phyloP scores from a whole-genome alignment of 2,888 invertebrate species.

The Kuschelorhynchus macadamiae region DNA sequence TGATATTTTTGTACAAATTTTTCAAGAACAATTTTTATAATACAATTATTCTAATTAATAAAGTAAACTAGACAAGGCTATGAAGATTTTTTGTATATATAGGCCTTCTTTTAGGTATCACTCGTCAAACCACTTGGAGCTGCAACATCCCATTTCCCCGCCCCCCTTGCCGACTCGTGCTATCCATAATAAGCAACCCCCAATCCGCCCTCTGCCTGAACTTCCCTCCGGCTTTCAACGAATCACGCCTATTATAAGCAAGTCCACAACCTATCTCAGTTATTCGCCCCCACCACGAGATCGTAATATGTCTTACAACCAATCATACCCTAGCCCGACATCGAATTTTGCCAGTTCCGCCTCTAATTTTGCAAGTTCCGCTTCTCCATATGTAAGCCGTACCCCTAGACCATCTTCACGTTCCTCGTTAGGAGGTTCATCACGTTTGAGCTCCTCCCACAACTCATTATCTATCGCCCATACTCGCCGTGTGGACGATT shows the following conservation, averaged over 20 bases:
- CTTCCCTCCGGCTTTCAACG: constrained; percentile 26
- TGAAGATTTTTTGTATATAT: too few relatives aligned
- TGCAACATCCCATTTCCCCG: constrained; percentile 25
- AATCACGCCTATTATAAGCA: constrained; percentile 13
- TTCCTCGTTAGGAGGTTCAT: constrained; percentile 82
- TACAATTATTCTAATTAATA: too few relatives aligned
- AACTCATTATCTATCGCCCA: constrained; percentile 82
- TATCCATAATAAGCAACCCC: constrained; percentile 29
- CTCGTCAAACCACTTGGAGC: background rate
- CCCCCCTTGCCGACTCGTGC: constrained; percentile 43
- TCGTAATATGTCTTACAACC: constrained; percentile 17
- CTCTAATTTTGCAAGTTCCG: constrained; percentile 42
- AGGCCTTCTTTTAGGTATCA: constrained; percentile 19
- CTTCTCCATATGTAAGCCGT: constrained; percentile 40
- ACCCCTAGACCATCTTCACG: constrained; percentile 76
- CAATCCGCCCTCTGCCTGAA: constrained; percentile 40
- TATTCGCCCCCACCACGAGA: constrained; percentile 30
- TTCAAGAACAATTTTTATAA: too few relatives aligned
- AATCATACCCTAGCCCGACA: constrained; percentile 31
- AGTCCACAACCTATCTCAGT: constrained; percentile 24
- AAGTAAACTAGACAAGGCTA: too few relatives aligned
- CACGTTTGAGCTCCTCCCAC: constrained; percentile 87
- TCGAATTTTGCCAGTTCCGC: constrained; percentile 39
- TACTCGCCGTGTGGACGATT: constrained; percentile 85
- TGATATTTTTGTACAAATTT: too few relatives aligned